Evolutionary conservation across 2,113 vertebrate species (phyloP), one percentile per base, ranked within the genome.

Genomic region (Mirza zaza): DNA sequence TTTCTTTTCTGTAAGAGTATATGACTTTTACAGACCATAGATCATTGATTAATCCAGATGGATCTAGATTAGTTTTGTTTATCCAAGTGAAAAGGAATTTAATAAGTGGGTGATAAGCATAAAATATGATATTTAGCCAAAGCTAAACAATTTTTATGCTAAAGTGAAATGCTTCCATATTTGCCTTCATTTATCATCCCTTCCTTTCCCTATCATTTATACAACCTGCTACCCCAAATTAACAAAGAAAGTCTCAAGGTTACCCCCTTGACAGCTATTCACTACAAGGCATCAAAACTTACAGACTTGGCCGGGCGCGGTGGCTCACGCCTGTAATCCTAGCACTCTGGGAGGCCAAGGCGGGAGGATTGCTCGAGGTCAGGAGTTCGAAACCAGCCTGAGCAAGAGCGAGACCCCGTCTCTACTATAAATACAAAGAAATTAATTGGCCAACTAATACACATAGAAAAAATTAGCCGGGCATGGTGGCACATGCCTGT

Each of bases 91-190:
- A 92, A 92, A 48, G 3, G 50, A 87, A 90, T 81, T 71, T 79
- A 92, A 1, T 9, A 91, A 61, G n/a, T 50, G 10, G 5, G 23
- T 84, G 18, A 50, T 34, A 84, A 65, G 42, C 32, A 87, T 76
- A 88, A 94, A 77, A 52, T 32, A 93, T 15, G n/a, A 42, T 90
- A 84, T 68, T 77, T 63, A 63, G n/a, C 21, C 93, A 82, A 96
- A 86, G 57, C 12, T 65, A 90, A 61, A 7, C n/a, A 85, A 85
- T 39, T 29, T 52, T 91, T 92, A 50, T 36, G 21, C 21, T 57
- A 77, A 93, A 17, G 25, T 48, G 63, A 83, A 91, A 85, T 45
- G 7, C 42, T 89, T 96, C 70, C 27, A 39, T 52, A 89, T 55
- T 75, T 77, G 48, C 25, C 61, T 87, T 88, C 36, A 57, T 32